Conservation (phyloP, 2,888 invertebrate genomes). For the Biston stratarius region DNA sequence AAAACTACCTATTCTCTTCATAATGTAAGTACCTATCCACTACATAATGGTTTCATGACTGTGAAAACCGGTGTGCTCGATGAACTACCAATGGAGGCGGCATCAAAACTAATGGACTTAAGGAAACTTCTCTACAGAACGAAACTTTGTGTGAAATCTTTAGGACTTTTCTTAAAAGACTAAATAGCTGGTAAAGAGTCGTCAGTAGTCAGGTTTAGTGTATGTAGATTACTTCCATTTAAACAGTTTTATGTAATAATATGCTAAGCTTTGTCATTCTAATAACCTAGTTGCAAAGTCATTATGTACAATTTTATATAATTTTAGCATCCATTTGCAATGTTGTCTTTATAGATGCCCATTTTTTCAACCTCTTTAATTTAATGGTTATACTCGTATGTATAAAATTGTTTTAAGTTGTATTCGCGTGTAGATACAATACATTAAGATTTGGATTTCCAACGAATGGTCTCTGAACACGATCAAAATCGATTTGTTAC, state of each 20-base stretch:
- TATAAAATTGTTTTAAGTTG: constrained; percentile 32
- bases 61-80: constrained; percentile 31
- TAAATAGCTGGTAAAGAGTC: not conserved
- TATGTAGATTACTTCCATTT: no score
- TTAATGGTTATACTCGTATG: constrained; percentile 21
- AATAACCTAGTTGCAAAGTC: not conserved
- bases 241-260: no score
- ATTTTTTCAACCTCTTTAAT: constrained; percentile 16
- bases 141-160: constrained; percentile 15
- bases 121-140: constrained; percentile 21
- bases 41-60: constrained; percentile 32
- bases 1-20: constrained; percentile 59
- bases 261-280: not conserved
- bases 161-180: constrained; percentile 9
- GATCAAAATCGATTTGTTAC: constrained; percentile 68
- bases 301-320: not conserved
- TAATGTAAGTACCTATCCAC: constrained; percentile 39
- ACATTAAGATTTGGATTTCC: constrained; percentile 56
- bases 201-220: not conserved
- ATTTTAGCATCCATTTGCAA: not conserved
- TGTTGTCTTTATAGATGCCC: not conserved
- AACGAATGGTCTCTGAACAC: constrained; percentile 60
- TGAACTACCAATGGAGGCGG: constrained; percentile 43
- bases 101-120: constrained; percentile 36
- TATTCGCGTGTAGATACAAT: constrained; percentile 52